Evolutionary conservation across 1,140 invertebrate species (phyloP), one percentile per base, ranked within the genome.

Genomic region (Nasonia vitripennis): DNA sequence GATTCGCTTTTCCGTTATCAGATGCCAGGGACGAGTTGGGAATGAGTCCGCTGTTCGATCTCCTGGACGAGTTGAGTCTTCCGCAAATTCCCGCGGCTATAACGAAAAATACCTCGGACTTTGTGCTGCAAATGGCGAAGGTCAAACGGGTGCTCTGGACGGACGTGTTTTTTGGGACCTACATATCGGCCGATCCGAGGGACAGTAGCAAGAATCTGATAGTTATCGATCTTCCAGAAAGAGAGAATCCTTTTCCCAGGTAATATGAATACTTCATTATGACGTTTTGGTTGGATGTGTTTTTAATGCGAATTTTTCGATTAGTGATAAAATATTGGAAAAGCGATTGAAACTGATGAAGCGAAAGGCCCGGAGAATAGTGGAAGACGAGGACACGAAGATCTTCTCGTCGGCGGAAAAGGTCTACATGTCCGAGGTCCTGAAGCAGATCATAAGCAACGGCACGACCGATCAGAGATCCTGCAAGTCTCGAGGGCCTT

Each of bases 91-190:
- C 96, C 3, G 93, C 94, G 2, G 91, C 91, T 20, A 89, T 96
- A 0, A 95, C 95, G 78, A 89, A 94, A 2, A 93, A 94, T 17
- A 91, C 91, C 2, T 87, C 89, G 17, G 92, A 94, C 91, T 96
- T 96, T 94, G 88, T 96, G 48, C 91, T 94, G 70, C 91, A 94
- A 34, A 93, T 96, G 23, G 95, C 95, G 27, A 93, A 93, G 45
- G 92, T 96, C 2, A 96, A 96, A 87, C 94, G 92, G 84, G 89
- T 94, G 51, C 90, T 96, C 1, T 94, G 94, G 12, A 94, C 95
- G 92, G 96, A 96, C 86, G 89, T 96, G 1, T 94, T 96, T 2
- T 95, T 96, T 83, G 96, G 96, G 0, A 95, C 96, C 77, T 94
- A 95, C 84, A 94, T 96, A n/a, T 94, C 95, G 88, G 93, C 95